Evolutionary conservation across 2,797 vertebrate species (phyloP).

Genomic region (Otus scops): DNA sequence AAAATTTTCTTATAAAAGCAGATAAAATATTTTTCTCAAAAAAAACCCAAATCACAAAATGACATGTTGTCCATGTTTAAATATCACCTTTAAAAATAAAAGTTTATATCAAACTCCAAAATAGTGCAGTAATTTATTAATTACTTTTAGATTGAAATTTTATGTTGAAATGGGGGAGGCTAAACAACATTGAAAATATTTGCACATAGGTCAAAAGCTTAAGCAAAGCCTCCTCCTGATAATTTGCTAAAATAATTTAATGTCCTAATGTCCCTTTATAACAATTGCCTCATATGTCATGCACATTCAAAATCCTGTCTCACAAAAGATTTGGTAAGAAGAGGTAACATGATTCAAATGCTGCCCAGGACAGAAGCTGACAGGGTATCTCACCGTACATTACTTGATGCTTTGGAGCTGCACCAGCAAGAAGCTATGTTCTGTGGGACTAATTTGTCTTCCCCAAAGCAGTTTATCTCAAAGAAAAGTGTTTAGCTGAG

Average conservation of each 20-base stretch:
- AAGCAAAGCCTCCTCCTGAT: neutral
- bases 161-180: neutral
- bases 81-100: neutral
- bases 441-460: neutral
- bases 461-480: neutral
- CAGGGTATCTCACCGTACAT: neutral
- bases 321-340: neutral
- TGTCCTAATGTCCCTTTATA: neutral
- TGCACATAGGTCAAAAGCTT: neutral
- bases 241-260: neutral
- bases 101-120: neutral
- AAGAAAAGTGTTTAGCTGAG: neutral
- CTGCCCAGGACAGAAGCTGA: neutral
- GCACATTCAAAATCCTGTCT: neutral
- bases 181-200: neutral
- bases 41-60: neutral
- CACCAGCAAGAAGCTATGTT: neutral
- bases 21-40: neutral
- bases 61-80: accelerated
- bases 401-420: neutral
- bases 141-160: neutral
- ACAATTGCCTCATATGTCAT: neutral
- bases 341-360: accelerated
- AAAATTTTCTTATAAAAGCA: neutral
- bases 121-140: neutral